Evolutionary conservation across 2,888 invertebrate genomes (phyloP), one percentile per base, ranked within the genome.

Genomic region (Strigamia maritima): DNA sequence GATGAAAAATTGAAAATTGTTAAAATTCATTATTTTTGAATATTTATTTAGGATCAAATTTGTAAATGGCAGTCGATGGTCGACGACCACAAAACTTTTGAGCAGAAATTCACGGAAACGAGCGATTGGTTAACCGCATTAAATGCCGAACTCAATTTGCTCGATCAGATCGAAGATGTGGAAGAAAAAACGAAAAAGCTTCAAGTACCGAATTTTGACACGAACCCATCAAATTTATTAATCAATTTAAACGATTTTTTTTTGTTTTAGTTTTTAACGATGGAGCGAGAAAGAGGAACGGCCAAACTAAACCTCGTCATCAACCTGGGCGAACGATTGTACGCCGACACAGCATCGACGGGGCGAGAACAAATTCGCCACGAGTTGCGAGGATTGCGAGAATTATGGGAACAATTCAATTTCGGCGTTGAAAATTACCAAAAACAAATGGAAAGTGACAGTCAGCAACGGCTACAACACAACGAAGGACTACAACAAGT

Each of bases 331-430:
- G 97, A 98, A 84, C 92, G 93, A 85, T 90, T 97, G n/a, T 89
- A 95, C 81, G 94, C 96, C 0, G 95, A 95, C 86, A 98, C 97
- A 1, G 94, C 96, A 12, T 92, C 97, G 0, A 91, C 92, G 82
- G 97, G 97, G 0, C 90, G 97, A 81, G 97, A 98, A 86, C 90
- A 90, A 78, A 92, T 97, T 79, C 90, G 97, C n/a, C 91, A 92
- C 82, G 94, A 96, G 85, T 87, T 97, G 80, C 89, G 94, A 83
- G 89, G 90, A 31, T 89, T 94, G 19, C 90, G 94, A 83, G 93
- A 94, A 84, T 89, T 93, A 84, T 97, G 95, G 94, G 97, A 97
- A 83, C 90, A 90, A 85, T 88, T 97, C 0, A 92, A 93, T 81
- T 94, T 94, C 84, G 92, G 92, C 76, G 92, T 97, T 77, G 89